These are phyloP conservation scores for Anguilla rostrata DNA, from an alignment of 2,113 vertebrate species.

Conservation along the genomic window DNA sequence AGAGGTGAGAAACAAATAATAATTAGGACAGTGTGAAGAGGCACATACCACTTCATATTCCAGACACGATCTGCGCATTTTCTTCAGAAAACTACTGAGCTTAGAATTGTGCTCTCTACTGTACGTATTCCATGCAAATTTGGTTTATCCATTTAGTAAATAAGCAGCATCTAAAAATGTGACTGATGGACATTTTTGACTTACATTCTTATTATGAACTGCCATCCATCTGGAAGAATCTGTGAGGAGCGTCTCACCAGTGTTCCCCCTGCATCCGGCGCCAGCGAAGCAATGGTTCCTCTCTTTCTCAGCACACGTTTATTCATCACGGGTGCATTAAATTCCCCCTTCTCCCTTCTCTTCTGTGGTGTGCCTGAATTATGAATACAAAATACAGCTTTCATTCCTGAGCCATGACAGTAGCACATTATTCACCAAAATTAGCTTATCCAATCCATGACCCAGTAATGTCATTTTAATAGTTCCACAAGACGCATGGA, in stretches of 20 bases:
- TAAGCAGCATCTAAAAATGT: background rate
- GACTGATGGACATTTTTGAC: background rate
- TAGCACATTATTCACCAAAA: constrained; percentile 22
- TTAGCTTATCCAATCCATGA: constrained; percentile 24
- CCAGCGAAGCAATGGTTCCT: background rate
- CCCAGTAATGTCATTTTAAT: constrained; percentile 21
- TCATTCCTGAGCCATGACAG: constrained; percentile 3
- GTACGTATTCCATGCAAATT: background rate
- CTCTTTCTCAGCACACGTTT: background rate
- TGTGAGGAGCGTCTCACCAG: background rate
- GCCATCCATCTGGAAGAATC: background rate
- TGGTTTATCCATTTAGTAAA: background rate
- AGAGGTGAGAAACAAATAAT: too few relatives aligned
- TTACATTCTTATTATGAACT: background rate
- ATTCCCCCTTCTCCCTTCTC: background rate
- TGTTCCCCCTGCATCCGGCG: background rate
- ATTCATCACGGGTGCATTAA: background rate
- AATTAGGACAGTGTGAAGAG: too few relatives aligned
- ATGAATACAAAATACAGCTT: constrained; percentile 16
- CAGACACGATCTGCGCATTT: too few relatives aligned
- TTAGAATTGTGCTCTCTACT: too few relatives aligned
- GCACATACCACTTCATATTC: too few relatives aligned
- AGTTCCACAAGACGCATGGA: constrained; percentile 1
- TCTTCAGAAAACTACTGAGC: too few relatives aligned
- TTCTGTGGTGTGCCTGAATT: background rate